Conservation (phyloP, 2,888 invertebrate species). For the Nezara viridula region DNA sequence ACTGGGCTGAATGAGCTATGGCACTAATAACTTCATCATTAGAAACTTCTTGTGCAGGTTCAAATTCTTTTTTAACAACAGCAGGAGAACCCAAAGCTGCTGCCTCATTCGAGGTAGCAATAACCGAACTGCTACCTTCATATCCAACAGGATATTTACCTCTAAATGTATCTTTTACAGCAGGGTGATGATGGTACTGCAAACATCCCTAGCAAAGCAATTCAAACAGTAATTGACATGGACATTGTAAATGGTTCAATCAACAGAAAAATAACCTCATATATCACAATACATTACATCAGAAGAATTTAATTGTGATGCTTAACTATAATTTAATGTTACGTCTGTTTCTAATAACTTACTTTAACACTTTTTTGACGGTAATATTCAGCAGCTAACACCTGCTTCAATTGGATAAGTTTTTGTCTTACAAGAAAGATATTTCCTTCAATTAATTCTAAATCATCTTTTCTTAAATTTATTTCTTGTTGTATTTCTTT, state of each 20-base stretch:
- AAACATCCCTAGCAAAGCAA: conserved; percentile 60
- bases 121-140: neutral
- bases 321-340: neutral
- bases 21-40: neutral
- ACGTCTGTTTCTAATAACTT: conserved; percentile 26
- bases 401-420: conserved; percentile 60
- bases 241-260: neutral
- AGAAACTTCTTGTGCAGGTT: neutral
- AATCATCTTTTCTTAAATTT: conserved; percentile 60
- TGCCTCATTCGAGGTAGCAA: neutral
- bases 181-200: conserved; percentile 62
- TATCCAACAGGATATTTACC: conserved; percentile 60
- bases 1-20: neutral
- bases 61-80: neutral
- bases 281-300: too few relatives aligned
- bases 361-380: conserved; percentile 57
- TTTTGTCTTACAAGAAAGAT: conserved; percentile 60
- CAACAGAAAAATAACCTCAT: neutral
- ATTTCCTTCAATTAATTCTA: conserved; percentile 61
- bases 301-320: neutral
- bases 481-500: conserved; percentile 62
- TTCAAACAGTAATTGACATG: neutral
- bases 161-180: conserved; percentile 61
- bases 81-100: too few relatives aligned
- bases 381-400: conserved; percentile 61